phyloP scores from a whole-genome alignment of 2,797 vertebrate species.

The Karalla daura region DNA sequence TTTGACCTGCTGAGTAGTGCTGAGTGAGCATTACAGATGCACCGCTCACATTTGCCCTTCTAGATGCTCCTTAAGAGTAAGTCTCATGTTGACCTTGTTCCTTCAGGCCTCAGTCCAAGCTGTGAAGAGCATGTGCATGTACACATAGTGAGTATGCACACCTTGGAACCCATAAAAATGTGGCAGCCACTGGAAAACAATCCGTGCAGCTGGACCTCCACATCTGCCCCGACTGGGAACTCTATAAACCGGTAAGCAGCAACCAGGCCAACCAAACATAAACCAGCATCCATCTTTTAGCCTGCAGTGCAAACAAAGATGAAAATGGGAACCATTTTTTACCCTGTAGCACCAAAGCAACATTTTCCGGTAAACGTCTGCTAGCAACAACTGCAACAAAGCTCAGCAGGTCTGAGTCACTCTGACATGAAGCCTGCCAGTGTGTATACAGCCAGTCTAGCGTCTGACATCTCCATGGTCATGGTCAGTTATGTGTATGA shows the following conservation, averaged over 20 bases:
- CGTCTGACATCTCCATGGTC: conserved; percentile 42
- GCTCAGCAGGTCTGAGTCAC: conserved; percentile 25
- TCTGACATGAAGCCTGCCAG: conserved; percentile 49
- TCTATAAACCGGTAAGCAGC: conserved; percentile 48
- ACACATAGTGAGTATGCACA: conserved; percentile 4
- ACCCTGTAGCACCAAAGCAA: conserved; percentile 39
- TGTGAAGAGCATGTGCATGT: conserved; percentile 13
- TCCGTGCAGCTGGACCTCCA: conserved; percentile 34
- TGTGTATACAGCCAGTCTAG: conserved; percentile 30
- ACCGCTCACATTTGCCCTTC: background rate
- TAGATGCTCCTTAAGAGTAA: background rate
- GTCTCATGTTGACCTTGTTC: background rate
- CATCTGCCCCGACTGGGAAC: conserved; percentile 51
- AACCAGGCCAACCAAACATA: conserved; percentile 50
- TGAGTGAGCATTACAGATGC: background rate
- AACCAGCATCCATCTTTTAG: conserved; percentile 61
- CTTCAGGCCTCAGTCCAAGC: background rate
- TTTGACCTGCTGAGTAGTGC: background rate
- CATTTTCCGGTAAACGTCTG: conserved; percentile 55
- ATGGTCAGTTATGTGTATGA: conserved; percentile 35
- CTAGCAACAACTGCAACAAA: conserved; percentile 45
- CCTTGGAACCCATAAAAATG: conserved; percentile 19
- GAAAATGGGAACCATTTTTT: conserved; percentile 51
- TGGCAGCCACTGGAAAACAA: conserved; percentile 29
- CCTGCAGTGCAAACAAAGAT: conserved; percentile 64